Evolutionary conservation across 2,888 invertebrate genomes (phyloP).

Genomic region (Amaurobius ferox): DNA sequence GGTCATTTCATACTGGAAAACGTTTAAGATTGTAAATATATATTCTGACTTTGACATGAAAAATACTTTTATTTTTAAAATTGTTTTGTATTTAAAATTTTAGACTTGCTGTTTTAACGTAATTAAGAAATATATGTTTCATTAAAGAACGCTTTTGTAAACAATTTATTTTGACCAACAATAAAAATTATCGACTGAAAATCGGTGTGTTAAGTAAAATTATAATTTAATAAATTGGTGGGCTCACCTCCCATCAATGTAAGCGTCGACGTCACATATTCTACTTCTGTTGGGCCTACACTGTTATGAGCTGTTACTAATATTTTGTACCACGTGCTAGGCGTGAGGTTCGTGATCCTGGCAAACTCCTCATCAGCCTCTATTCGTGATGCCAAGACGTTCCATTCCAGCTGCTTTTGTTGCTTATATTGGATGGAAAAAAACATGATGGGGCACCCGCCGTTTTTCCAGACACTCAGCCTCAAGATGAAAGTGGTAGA

Average conservation of each 20-base stretch:
- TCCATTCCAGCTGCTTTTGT: constrained; percentile 68
- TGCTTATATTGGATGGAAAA: constrained; percentile 73
- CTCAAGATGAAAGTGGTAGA: constrained; percentile 69
- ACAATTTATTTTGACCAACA: too few species aligned
- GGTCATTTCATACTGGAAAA: too few species aligned
- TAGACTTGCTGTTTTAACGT: too few species aligned
- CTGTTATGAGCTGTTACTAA: constrained; percentile 90
- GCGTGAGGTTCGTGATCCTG: constrained; percentile 82
- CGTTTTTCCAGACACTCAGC: constrained; percentile 71
- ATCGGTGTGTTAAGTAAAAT: background rate
- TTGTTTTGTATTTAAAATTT: too few species aligned
- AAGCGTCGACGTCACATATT: constrained; percentile 95
- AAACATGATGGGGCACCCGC: constrained; percentile 73
- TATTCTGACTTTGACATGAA: too few species aligned
- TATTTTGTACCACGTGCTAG: constrained; percentile 95
- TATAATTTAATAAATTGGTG: too few species aligned
- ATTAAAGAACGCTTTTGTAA: too few species aligned
- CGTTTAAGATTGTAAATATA: too few species aligned
- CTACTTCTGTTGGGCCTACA: constrained; percentile 95
- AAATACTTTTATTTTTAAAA: too few species aligned
- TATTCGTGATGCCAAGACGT: constrained; percentile 53
- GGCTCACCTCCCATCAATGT: constrained; percentile 94
- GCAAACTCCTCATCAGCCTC: constrained; percentile 72
- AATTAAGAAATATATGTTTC: too few species aligned
- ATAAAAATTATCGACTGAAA: too few species aligned